phyloP scores from a whole-genome alignment of 2,888 invertebrate species.

The Gymnosoma rotundatum region DNA sequence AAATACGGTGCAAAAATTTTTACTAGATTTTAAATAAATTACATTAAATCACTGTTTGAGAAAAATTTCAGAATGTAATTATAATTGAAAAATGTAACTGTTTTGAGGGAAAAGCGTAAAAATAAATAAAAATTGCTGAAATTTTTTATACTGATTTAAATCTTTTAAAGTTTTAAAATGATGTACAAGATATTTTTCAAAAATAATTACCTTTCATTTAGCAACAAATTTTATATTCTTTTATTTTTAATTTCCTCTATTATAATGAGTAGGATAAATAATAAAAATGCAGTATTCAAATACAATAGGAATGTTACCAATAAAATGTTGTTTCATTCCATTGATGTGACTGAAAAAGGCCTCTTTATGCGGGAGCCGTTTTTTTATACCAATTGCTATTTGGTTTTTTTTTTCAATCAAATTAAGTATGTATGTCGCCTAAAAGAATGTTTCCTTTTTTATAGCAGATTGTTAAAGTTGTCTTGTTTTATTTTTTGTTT shows the following conservation, averaged over 20 bases:
- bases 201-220: not conserved
- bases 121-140: too few relatives aligned
- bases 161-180: too few relatives aligned
- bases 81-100: too few relatives aligned
- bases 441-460: conserved; percentile 52
- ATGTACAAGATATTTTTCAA: not conserved
- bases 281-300: not conserved
- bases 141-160: too few relatives aligned
- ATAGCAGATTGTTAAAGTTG: conserved; percentile 22
- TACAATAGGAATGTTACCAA: not conserved
- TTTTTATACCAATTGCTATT: conserved; percentile 17
- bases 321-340: conserved; percentile 31
- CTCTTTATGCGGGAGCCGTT: conserved; percentile 55
- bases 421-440: conserved; percentile 63
- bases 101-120: too few relatives aligned
- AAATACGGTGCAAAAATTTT: too few relatives aligned
- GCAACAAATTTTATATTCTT: too few relatives aligned
- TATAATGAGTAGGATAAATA: too few relatives aligned
- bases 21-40: too few relatives aligned
- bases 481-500: not conserved
- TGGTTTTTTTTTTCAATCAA: conserved; percentile 41
- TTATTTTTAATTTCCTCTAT: not conserved
- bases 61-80: too few relatives aligned
- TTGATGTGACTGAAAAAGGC: not conserved
- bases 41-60: too few relatives aligned